phyloP scores from a whole-genome alignment of 1,140 invertebrate species.

The Solen grandis region DNA sequence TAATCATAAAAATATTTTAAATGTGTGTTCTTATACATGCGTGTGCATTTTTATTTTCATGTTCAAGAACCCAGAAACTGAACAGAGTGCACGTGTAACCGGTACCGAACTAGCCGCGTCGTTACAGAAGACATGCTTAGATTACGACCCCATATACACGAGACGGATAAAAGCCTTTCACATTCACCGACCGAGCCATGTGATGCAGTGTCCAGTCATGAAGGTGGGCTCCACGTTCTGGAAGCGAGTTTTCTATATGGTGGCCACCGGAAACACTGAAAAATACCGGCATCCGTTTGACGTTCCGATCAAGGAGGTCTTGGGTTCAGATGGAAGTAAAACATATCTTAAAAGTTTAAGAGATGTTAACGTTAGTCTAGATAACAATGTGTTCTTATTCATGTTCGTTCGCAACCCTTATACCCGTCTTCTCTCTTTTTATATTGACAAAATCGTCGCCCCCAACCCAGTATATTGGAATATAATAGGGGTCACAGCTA shows the following conservation, averaged over 20 bases:
- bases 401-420: slow-evolving; percentile 48
- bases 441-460: slow-evolving; percentile 43
- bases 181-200: no score
- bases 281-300: neutral
- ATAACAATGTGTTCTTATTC: neutral
- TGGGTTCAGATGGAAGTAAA: neutral
- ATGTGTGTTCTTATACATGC: no score
- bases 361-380: neutral
- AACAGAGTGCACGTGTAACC: no score
- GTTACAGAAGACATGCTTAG: no score
- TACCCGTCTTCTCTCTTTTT: slow-evolving; percentile 22
- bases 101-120: no score
- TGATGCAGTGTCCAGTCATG: neutral
- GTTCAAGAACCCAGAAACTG: no score
- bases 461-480: slow-evolving; percentile 52
- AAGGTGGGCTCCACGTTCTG: neutral
- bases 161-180: no score
- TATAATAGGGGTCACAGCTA: slow-evolving; percentile 32
- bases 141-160: no score
- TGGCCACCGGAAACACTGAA: neutral
- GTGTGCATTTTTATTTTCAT: no score
- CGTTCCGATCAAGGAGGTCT: neutral
- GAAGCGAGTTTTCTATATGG: neutral
- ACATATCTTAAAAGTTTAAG: neutral
- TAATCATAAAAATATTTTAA: no score